Percentiles rank a stretch among this genome's conserved stretches.
These are phyloP conservation scores for Peromyscus attwateri DNA, from an alignment of 2,797 vertebrate species.

Conservation along the genomic window DNA sequence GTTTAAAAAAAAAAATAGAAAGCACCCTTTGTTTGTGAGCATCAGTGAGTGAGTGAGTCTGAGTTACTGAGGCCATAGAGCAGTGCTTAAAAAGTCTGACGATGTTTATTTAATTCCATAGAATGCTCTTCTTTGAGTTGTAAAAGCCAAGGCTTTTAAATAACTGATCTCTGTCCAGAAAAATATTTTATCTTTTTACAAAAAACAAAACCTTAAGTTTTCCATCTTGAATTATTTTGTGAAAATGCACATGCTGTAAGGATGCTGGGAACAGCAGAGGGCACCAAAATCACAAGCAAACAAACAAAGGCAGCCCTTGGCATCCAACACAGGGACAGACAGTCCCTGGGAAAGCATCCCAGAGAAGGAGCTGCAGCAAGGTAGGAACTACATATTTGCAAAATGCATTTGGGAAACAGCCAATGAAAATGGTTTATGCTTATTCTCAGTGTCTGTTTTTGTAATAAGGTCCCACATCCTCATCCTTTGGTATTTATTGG, in stretches of 20 bases:
- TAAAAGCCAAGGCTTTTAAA: not conserved
- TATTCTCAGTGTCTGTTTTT: constrained; percentile 7
- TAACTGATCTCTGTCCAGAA: not conserved
- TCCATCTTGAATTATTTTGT: not conserved
- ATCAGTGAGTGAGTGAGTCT: not conserved
- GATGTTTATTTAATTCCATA: not conserved
- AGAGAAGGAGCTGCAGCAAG: not conserved
- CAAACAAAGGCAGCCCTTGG: not conserved
- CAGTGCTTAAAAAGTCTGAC: not conserved
- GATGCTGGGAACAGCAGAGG: constrained; percentile 77
- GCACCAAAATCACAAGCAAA: constrained; percentile 74
- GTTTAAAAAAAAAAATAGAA: not conserved
- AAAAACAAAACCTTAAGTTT: not conserved
- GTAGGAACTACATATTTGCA: constrained; percentile 6
- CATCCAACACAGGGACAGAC: rapidly evolving
- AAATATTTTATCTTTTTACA: not conserved
- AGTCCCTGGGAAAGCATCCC: not conserved
- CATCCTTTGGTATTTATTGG: not conserved
- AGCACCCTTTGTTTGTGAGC: not conserved
- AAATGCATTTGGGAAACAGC: not conserved
- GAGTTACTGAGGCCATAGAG: not conserved
- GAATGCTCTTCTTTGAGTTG: not conserved
- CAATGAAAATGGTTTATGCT: not conserved
- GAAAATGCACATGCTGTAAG: not conserved
- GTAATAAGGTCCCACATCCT: not conserved